Evolutionary conservation across 2,797 vertebrate species (phyloP), one percentile per base, ranked within the genome.

Genomic region (Numenius phaeopus): DNA sequence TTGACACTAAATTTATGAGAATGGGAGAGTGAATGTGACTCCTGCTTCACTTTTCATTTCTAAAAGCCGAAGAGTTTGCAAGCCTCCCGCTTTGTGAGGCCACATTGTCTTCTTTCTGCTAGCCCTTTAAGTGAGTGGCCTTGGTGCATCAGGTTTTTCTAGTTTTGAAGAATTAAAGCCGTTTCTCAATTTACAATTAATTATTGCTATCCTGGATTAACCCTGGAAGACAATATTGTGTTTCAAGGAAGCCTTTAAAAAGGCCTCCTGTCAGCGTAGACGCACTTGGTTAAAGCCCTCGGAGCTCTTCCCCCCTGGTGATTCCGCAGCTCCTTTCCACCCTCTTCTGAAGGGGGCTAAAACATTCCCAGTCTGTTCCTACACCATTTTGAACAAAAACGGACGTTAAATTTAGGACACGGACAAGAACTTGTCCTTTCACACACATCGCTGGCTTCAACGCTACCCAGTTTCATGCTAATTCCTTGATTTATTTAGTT

Each of bases 101-200:
- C 88, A 96, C 92, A 93, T 96, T 98, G 97, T 96, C 96, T 98
- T 97, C 96, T 94, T 96, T 96, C 91, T 96, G 86, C 95, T 95
- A 94, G 94, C 81, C 95, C 97, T 97, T 95, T 96, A 96, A 97
- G 89, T 13, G 83, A 97, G 95, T 94, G 97, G 94, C 91, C 82
- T 96, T 88, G 94, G 97, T 92, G 93, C 96, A 97, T 98, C 98
- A 98, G 98, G 98, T 98, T 98, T 98, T 98, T 98, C 98, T 97
- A 98, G 98, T 98, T 98, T 98, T 97, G 96, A 95, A 98, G 97
- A 98, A 98, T 98, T 98, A 98, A 97, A 98, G 98, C 98, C 47
- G 89, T 98, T 99, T 98, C 98, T 99, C 99, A 98, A 98, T 98
- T 99, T 99, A 98, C 98, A 99, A 98, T 98, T 99, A 98, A 98